Conservation (phyloP, 2,888 invertebrate genomes). For the Helicoverpa assulta region DNA sequence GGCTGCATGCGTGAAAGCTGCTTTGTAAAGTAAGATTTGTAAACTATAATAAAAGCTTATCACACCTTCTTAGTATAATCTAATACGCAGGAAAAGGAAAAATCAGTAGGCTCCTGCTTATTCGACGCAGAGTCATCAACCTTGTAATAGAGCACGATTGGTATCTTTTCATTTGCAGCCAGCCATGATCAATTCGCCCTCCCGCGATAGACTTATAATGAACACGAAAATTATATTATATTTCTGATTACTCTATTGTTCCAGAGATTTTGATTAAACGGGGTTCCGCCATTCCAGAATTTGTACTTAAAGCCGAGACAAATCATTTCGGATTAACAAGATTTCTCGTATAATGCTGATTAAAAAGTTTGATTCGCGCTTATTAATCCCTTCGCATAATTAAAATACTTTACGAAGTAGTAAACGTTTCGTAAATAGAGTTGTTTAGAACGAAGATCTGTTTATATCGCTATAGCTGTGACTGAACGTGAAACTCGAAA, state of each 20-base stretch:
- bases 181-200: conserved; percentile 79
- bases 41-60: not conserved
- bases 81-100: conserved; percentile 24
- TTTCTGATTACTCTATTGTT: conserved; percentile 86
- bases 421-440: conserved; percentile 58
- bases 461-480: conserved; percentile 50
- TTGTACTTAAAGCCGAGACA: conserved; percentile 72
- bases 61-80: conserved; percentile 24
- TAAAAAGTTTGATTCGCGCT: conserved; percentile 71
- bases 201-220: conserved; percentile 82
- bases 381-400: conserved; percentile 63
- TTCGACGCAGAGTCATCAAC: conserved; percentile 73
- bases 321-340: conserved; percentile 77
- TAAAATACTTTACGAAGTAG: conserved; percentile 60
- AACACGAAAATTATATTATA: conserved; percentile 85
- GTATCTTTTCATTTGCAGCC: conserved; percentile 88
- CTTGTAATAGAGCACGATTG: conserved; percentile 81
- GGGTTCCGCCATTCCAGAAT: conserved; percentile 71
- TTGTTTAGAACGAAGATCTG: conserved; percentile 51
- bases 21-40: not conserved
- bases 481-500: conserved; percentile 18
- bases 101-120: conserved; percentile 31
- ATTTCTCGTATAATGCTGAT: conserved; percentile 71
- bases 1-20: not conserved
- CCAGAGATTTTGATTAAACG: conserved; percentile 81